Evolutionary conservation across 2,797 vertebrate species (phyloP).

Genomic region (Oreochromis grahami): DNA sequence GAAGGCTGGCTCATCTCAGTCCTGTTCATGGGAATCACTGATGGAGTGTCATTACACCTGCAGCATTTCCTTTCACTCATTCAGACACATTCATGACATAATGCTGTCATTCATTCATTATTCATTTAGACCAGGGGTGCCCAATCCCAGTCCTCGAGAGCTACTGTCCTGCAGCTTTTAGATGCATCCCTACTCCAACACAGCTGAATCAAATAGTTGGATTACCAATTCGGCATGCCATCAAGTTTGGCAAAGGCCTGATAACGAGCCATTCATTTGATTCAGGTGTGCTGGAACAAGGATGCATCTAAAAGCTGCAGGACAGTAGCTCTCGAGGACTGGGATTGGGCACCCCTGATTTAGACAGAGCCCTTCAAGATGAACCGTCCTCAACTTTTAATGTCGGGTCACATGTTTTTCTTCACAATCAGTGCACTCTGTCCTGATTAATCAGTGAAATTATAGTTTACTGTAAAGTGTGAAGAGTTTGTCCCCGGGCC

Average conservation of each 20-base stretch:
- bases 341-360: no score
- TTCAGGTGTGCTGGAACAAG: no score
- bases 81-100: neutral
- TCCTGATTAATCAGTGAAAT: slow-evolving; percentile 14
- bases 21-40: neutral
- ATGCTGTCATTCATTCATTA: neutral
- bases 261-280: no score
- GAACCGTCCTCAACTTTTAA: neutral
- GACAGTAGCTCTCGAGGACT: no score
- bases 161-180: no score
- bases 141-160: no score
- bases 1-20: neutral
- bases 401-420: neutral
- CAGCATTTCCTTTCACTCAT: neutral
- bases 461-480: neutral
- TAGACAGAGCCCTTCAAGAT: neutral
- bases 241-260: no score
- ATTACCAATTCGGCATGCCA: no score
- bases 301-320: no score
- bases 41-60: neutral
- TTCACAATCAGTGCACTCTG: neutral
- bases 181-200: no score
- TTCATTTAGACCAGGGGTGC: no score
- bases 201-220: no score
- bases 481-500: neutral